phyloP scores from a whole-genome alignment of 35 echinoderm and acorn worm species.

The Ptychodera flava region DNA sequence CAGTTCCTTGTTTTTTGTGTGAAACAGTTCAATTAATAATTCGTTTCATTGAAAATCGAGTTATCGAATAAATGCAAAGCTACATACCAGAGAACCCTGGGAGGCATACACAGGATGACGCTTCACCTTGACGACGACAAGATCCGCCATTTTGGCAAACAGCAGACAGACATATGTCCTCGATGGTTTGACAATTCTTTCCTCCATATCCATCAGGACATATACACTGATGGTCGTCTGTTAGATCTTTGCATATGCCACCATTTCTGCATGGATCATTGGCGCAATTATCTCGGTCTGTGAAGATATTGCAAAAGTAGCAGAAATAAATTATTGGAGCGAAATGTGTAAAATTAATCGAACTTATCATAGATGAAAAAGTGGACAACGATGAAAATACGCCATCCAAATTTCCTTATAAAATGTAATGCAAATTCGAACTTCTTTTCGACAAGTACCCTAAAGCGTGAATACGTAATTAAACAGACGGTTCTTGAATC shows the following conservation, averaged over 20 bases:
- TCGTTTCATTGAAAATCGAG: too few species aligned
- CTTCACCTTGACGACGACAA: constrained; percentile 16
- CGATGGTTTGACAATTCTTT: neutral
- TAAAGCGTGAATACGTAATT: neutral
- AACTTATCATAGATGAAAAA: too few species aligned
- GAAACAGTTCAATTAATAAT: too few species aligned
- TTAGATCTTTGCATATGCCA: constrained; percentile 28
- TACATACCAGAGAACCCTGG: constrained; percentile 18
- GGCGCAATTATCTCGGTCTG: constrained; percentile 19
- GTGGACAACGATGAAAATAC: neutral
- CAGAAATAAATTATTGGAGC: neutral
- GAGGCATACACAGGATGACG: neutral
- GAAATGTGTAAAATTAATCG: neutral
- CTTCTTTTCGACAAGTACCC: neutral
- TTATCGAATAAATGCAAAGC: neutral
- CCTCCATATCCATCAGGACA: constrained; percentile 20
- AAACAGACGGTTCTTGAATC: neutral
- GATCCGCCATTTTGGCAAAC: constrained; percentile 28
- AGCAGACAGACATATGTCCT: neutral
- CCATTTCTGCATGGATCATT: constrained; percentile 9
- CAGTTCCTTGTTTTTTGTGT: too few species aligned
- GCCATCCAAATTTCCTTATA: neutral
- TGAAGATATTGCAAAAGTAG: neutral
- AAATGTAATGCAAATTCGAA: neutral
- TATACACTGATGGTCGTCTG: neutral